Percentiles rank a stretch among this genome's conserved stretches.
Evolutionary conservation across 2,888 invertebrate genomes (phyloP).

Genomic region (Ectemnius lituratus): DNA sequence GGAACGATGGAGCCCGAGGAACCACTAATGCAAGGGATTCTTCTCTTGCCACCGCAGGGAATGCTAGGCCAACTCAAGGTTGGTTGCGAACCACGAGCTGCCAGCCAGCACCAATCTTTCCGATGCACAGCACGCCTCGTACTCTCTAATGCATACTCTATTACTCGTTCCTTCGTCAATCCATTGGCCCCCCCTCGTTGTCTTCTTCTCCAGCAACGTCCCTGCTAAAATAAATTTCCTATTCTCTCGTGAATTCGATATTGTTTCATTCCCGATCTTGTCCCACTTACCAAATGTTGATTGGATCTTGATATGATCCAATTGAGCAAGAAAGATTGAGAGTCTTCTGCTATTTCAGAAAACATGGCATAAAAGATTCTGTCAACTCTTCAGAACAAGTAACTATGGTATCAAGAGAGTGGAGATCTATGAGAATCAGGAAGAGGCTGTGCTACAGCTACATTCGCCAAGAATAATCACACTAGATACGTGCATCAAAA

Average conservation of each 20-base stretch:
- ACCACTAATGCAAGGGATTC: constrained; percentile 86
- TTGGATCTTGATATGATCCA: too few species aligned
- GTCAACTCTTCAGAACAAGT: constrained; percentile 88
- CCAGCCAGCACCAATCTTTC: constrained; percentile 28
- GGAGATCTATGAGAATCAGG: constrained; percentile 91
- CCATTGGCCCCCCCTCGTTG: neutral
- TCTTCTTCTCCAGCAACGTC: too few species aligned
- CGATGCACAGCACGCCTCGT: constrained; percentile 11
- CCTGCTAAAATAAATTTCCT: too few species aligned
- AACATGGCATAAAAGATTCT: constrained; percentile 89
- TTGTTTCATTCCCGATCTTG: too few species aligned
- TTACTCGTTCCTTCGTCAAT: constrained; percentile 1
- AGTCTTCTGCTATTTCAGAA: constrained; percentile 81
- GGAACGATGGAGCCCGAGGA: constrained; percentile 85
- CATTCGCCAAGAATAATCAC: constrained; percentile 87
- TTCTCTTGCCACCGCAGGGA: constrained; percentile 88
- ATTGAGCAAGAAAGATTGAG: neutral
- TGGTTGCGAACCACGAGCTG: constrained; percentile 81
- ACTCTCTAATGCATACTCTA: constrained; percentile 1
- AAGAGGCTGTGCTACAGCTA: constrained; percentile 82
- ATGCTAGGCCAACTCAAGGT: constrained; percentile 88
- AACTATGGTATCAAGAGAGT: constrained; percentile 91
- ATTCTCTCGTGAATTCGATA: too few species aligned
- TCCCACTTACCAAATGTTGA: too few species aligned
- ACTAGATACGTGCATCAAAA: constrained; percentile 92